phyloP scores from a whole-genome alignment of 2,113 vertebrate genomes.

The Xenopus tropicalis region UCB_Xtro_10.0 CM004443.2:52846001-52846500 shows the following conservation, averaged over 20 bases:
- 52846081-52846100: no score
- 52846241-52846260: conserved; percentile 31
- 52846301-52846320: conserved; percentile 58
- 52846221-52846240: conserved; percentile 62
- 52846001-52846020: no score
- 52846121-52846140: conserved; percentile 65
- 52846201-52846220: conserved; percentile 56
- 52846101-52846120: no score
- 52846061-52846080: no score
- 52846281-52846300: conserved; percentile 64
- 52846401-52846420: neutral
- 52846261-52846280: conserved; percentile 43
- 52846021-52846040: no score
- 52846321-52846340: conserved; percentile 56
- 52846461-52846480: no score
- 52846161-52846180: conserved; percentile 53
- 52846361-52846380: conserved; percentile 52
- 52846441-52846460: no score
- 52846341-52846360: conserved; percentile 63
- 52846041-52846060: no score
- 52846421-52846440: no score
- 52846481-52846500: no score
- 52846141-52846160: conserved; percentile 60
- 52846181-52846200: conserved; percentile 54
- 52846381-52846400: no score